phyloP scores from a whole-genome alignment of 2,113 vertebrate species.

The Mugil cephalus region DNA sequence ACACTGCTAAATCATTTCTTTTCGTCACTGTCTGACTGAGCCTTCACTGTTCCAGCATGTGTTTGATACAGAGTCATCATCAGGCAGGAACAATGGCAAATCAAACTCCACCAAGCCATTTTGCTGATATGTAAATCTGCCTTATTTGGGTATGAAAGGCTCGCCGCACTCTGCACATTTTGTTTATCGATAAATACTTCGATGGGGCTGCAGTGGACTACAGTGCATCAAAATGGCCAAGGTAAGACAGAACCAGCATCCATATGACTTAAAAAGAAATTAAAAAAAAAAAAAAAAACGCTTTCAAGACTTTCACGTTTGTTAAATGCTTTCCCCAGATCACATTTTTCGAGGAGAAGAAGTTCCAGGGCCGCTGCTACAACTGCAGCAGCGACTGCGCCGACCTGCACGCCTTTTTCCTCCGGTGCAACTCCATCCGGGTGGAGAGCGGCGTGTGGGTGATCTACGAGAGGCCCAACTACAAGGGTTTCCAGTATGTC shows the following conservation, averaged over 20 bases:
- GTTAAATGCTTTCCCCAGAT: constrained; percentile 61
- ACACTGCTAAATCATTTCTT: background rate
- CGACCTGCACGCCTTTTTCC: constrained; percentile 78
- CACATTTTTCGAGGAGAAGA: constrained; percentile 81
- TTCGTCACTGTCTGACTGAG: constrained; percentile 10
- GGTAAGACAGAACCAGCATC: constrained; percentile 42
- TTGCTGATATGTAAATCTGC: constrained; percentile 76
- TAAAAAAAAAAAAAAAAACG: no score
- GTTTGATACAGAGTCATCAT: constrained; percentile 69
- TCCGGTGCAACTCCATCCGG: constrained; percentile 76
- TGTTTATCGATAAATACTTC: constrained; percentile 75
- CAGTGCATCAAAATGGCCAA: constrained; percentile 70
- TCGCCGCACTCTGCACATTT: constrained; percentile 74
- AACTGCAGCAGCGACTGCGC: constrained; percentile 80
- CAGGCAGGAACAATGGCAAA: constrained; percentile 71
- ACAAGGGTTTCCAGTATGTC: constrained; percentile 79
- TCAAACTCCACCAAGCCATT: constrained; percentile 68
- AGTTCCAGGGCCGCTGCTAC: constrained; percentile 83
- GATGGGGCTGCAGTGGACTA: constrained; percentile 57
- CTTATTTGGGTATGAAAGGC: constrained; percentile 76
- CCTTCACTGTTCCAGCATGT: constrained; percentile 62
- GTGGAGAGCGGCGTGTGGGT: constrained; percentile 81
- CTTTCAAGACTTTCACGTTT: background rate
- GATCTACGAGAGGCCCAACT: constrained; percentile 80
- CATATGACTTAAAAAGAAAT: background rate